Base-by-base conservation (phyloP, 2,113 vertebrate species). In the Thunnus thynnus region DNA sequence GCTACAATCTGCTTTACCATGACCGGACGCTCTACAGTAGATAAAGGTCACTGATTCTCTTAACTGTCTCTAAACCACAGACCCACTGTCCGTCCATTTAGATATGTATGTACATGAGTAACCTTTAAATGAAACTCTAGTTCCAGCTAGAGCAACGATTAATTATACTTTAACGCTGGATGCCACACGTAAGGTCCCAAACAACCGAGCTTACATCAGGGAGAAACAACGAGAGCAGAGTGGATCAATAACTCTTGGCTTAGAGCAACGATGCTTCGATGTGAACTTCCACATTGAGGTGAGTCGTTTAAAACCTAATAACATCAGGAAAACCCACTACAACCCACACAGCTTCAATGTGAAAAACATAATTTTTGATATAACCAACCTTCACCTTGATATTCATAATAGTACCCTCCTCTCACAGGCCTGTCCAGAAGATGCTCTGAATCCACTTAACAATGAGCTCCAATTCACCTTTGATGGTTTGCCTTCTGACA, bases 391-490 rank as follows among this genome's bases (percentile, higher is more conserved):
- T 44, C 22, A 18, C 5, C 18, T 70, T 54, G 25, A 25, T n/a
- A 18, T 30, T 66, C 7, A 62, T 25, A 27, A 46, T 30, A 6
- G 20, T 48, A 0, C 12, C 46, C 8, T 63, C 27, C 48, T 52
- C 13, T 66, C 88, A 17, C 71, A 95, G 95, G 44, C 89, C 9
- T 96, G 94, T 65, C 87, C 94, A n/a, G 94, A 95, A 12, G 95
- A 95, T 85, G 72, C 86, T 67, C 76, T 94, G 17, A 94, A 90
- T 76, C 52, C 60, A 11, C 66, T 96, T 60, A 9, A 5, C 18
- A 96, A 94, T 70, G 91, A 94, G 68, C 71, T 96, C 30, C 69
- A 2, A 11, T 95, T 92, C 73, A 79, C 36, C 16, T 95, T 95
- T 89, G 73, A 92, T 0, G 92, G 93, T 36, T 36, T 88, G 1